Evolutionary conservation across 2,113 vertebrate species (phyloP).

Genomic region (Eleginops maclovinus): DNA sequence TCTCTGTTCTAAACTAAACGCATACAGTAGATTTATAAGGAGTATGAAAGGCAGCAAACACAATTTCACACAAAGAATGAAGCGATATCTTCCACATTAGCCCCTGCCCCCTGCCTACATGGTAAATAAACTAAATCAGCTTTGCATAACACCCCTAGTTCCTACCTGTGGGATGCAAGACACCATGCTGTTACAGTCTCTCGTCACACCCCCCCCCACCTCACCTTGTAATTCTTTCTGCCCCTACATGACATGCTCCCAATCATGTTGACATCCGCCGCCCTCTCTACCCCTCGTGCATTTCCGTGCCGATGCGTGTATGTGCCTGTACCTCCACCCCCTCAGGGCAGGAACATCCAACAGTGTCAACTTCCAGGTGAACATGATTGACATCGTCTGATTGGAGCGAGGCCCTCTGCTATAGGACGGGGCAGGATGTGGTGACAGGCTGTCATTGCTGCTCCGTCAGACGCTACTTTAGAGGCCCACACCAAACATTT

Average conservation of each 20-base stretch:
- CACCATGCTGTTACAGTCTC: background rate
- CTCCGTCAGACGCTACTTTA: slow-evolving; percentile 18
- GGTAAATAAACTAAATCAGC: background rate
- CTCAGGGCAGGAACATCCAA: slow-evolving; percentile 41
- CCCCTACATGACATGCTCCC: slow-evolving; percentile 3
- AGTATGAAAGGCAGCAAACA: no score
- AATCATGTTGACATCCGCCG: slow-evolving; percentile 29
- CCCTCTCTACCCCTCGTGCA: slow-evolving; percentile 11
- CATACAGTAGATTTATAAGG: no score
- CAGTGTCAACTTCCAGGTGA: slow-evolving; percentile 56
- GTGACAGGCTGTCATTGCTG: slow-evolving; percentile 41
- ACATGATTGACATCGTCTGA: slow-evolving; percentile 48
- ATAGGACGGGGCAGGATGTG: slow-evolving; percentile 23
- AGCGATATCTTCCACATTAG: no score
- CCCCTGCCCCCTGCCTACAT: background rate
- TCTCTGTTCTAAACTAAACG: no score
- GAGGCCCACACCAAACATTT: slow-evolving; percentile 26
- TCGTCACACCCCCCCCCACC: background rate
- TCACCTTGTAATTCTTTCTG: background rate
- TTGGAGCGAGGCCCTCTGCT: slow-evolving; percentile 46
- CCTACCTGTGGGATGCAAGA: background rate
- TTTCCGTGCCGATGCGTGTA: slow-evolving; percentile 41
- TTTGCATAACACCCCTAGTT: background rate
- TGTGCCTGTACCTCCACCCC: slow-evolving; percentile 49
- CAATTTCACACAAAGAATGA: no score